phyloP scores from a whole-genome alignment of 2,113 vertebrate genomes.

The Aldabrachelys gigantea region DNA sequence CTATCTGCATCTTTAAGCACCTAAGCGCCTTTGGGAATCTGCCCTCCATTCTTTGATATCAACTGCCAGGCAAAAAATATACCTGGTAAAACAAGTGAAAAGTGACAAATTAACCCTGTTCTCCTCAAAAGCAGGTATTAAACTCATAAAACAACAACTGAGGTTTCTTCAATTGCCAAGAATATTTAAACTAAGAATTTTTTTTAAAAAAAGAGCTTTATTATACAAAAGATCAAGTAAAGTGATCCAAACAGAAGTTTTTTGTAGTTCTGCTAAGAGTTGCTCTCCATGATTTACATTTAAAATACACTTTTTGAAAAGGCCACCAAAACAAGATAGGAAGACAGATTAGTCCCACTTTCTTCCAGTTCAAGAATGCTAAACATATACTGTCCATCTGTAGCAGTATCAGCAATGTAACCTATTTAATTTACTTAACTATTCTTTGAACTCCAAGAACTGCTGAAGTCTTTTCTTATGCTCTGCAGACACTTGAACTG shows the following conservation, averaged over 20 bases:
- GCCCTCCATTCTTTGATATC: neutral
- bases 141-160: neutral
- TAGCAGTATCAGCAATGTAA: constrained; percentile 68
- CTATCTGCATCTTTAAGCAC: neutral
- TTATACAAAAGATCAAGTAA: constrained; percentile 74
- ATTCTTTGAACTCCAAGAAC: constrained; percentile 97
- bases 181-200: constrained; percentile 36
- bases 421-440: constrained; percentile 74
- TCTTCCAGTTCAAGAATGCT: constrained; percentile 70
- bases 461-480: constrained; percentile 95
- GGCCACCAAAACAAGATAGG: constrained; percentile 67
- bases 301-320: constrained; percentile 73
- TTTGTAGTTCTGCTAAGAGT: constrained; percentile 63
- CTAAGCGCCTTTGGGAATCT: constrained; percentile 18
- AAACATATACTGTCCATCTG: constrained; percentile 51
- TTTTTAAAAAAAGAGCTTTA: constrained; percentile 70
- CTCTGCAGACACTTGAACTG: constrained; percentile 91
- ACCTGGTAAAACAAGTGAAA: neutral
- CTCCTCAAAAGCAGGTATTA: constrained; percentile 34
- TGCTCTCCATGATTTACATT: constrained; percentile 68
- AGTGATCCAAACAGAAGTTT: constrained; percentile 65
- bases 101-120: constrained; percentile 15
- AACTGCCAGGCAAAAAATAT: neutral
- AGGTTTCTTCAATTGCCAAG: neutral
- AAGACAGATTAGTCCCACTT: constrained; percentile 72